A percentile compares a stretch with the other conserved stretches of the same genome.
Evolutionary conservation across 2,888 invertebrate genomes (phyloP).

Genomic region (Meandrusa payeni): DNA sequence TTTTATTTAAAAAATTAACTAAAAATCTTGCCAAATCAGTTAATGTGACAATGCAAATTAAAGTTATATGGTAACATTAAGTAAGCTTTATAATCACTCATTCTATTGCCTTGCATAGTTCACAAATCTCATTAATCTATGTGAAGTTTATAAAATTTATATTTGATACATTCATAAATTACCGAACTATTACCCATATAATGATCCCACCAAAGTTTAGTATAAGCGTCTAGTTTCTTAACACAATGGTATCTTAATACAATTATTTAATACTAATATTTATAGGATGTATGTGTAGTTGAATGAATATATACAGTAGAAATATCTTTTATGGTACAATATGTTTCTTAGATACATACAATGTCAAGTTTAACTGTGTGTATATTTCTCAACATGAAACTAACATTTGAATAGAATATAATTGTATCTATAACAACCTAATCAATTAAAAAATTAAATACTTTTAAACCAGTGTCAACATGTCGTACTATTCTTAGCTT

Average conservation of each 20-base stretch:
- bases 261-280: constrained; percentile 34
- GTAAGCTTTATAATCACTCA: constrained; percentile 2
- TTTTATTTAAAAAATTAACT: constrained; percentile 3
- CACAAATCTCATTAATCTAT: not conserved
- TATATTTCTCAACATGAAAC: constrained; percentile 8
- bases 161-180: constrained; percentile 33
- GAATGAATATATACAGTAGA: constrained; percentile 14
- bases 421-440: constrained; percentile 8
- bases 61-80: too few species aligned
- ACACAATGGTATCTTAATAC: constrained; percentile 49
- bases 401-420: constrained; percentile 21
- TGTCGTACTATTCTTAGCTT: constrained; percentile 17
- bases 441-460: constrained; percentile 11
- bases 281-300: constrained; percentile 17
- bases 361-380: constrained; percentile 24
- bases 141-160: constrained; percentile 11
- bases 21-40: constrained; percentile 15
- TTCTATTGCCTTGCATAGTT: not conserved
- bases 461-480: constrained; percentile 25
- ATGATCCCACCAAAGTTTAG: constrained; percentile 80
- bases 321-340: constrained; percentile 5
- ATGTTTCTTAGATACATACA: constrained; percentile 14
- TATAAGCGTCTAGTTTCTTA: constrained; percentile 66
- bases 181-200: constrained; percentile 56
- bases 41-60: too few species aligned